phyloP scores from a whole-genome alignment of 2,113 vertebrate species.

The Vicugna pacos region DNA sequence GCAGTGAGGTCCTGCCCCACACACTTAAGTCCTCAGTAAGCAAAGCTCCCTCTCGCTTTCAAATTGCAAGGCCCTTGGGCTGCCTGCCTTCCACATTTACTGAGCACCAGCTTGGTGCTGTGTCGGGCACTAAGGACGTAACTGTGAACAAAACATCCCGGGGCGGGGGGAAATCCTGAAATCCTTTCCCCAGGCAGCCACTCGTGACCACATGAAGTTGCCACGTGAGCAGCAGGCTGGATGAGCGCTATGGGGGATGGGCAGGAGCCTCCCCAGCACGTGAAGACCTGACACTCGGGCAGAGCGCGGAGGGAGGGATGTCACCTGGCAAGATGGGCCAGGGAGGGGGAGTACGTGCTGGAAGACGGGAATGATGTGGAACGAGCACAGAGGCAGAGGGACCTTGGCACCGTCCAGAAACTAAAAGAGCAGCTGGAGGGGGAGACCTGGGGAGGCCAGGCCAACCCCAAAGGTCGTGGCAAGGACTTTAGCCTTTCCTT shows the following conservation, averaged over 20 bases:
- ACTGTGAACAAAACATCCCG: not conserved
- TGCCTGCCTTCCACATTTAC: not conserved
- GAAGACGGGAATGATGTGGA: not conserved
- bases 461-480: not conserved
- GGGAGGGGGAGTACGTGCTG: not conserved
- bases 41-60: not conserved
- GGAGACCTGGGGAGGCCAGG: not conserved
- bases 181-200: too few species aligned
- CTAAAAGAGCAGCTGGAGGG: too few species aligned
- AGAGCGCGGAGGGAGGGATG: not conserved
- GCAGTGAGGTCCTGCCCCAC: not conserved
- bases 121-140: too few species aligned
- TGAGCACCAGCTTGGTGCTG: not conserved
- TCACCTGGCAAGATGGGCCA: not conserved
- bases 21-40: not conserved
- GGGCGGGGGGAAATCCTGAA: not conserved
- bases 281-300: too few species aligned
- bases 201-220: not conserved
- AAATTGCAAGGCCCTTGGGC: not conserved
- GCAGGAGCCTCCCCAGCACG: not conserved
- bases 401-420: not conserved
- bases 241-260: accelerated
- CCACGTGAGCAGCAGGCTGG: too few species aligned
- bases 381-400: not conserved
- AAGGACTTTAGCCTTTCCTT: not conserved